Evolutionary conservation across 2,797 vertebrate species (phyloP).

Genomic region (Macrochelys suwanniensis): DNA sequence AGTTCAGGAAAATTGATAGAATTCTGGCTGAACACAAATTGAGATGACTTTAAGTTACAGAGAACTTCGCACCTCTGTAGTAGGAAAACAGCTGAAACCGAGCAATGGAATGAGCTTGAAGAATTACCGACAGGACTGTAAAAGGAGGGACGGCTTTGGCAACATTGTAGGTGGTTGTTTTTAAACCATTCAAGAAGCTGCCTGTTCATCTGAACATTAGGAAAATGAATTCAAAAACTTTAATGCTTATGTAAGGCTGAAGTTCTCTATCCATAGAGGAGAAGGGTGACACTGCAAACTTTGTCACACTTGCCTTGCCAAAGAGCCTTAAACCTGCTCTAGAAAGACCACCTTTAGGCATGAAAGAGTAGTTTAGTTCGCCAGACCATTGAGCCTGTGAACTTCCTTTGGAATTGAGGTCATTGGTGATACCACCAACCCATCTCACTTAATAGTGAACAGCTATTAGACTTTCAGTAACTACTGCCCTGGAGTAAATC

Average conservation of each 20-base stretch:
- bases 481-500: neutral
- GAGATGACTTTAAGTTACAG: neutral
- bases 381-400: neutral
- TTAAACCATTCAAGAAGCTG: neutral
- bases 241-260: neutral
- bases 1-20: neutral
- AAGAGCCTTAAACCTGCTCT: neutral
- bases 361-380: neutral
- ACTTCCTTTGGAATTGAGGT: neutral
- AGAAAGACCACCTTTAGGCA: neutral
- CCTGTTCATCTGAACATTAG: neutral
- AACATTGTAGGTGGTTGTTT: neutral
- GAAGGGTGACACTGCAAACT: neutral
- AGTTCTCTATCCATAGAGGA: neutral
- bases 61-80: neutral
- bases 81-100: neutral
- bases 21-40: accelerated
- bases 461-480: neutral
- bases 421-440: neutral
- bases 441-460: neutral
- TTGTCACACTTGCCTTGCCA: neutral
- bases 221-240: neutral
- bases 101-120: accelerated
- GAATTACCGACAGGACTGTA: neutral
- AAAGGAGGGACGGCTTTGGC: neutral